Evolutionary conservation across 2,888 invertebrate species (phyloP).

Genomic region (Xanthia icteritia): DNA sequence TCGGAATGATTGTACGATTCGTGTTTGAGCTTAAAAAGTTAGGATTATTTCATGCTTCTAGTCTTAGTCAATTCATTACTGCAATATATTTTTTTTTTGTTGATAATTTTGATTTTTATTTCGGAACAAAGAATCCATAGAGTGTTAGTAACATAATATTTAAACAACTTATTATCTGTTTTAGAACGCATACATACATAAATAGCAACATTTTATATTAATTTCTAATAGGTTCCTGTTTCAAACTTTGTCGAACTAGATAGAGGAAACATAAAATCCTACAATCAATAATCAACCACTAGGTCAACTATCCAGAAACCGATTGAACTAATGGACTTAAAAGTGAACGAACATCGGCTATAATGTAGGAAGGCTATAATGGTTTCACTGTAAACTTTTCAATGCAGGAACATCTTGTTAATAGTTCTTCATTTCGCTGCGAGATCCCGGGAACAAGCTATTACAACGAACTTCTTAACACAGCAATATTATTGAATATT

Average conservation of each 20-base stretch:
- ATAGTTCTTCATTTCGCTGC: slow-evolving; percentile 35
- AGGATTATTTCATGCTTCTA: too few species aligned
- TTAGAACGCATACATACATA: too few species aligned
- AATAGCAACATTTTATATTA: too few species aligned
- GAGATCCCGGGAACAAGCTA: neutral
- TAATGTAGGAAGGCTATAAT: slow-evolving; percentile 1
- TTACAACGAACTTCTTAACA: slow-evolving; percentile 6
- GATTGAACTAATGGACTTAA: slow-evolving; percentile 6
- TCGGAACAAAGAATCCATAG: too few species aligned
- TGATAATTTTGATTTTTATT: too few species aligned
- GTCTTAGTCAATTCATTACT: too few species aligned
- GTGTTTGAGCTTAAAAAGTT: too few species aligned
- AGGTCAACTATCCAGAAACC: slow-evolving; percentile 2
- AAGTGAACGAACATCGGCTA: slow-evolving; percentile 15
- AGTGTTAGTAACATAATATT: too few species aligned
- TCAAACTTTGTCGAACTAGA: neutral
- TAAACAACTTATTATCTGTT: too few species aligned
- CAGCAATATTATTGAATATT: slow-evolving; percentile 17
- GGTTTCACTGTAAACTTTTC: slow-evolving; percentile 43
- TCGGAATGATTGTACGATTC: neutral
- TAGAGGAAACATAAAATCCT: neutral
- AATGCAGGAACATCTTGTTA: slow-evolving; percentile 44
- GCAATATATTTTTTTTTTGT: too few species aligned
- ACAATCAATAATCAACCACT: neutral
- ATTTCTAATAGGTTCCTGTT: too few species aligned